phyloP scores from a whole-genome alignment of 2,113 vertebrate species.

The Pelmatolapia mariae region DNA sequence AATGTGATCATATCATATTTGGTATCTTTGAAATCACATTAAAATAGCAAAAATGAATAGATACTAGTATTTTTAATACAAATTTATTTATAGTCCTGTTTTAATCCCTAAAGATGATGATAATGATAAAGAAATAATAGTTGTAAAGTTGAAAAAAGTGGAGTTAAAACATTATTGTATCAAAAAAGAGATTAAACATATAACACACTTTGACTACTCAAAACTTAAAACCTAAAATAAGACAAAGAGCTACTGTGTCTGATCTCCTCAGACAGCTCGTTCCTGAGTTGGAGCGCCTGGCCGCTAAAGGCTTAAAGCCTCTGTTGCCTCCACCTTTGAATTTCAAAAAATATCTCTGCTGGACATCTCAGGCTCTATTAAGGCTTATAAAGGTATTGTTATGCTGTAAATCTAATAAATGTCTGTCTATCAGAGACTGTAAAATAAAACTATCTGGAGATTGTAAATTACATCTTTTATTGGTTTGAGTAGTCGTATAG shows the following conservation, averaged over 20 bases:
- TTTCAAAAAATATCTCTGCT: not conserved
- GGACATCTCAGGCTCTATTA: not conserved
- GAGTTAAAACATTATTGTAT: not conserved
- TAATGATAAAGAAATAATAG: not conserved
- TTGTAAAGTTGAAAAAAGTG: not conserved
- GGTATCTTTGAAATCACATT: not conserved
- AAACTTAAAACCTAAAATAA: not conserved
- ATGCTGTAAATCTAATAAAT: not conserved
- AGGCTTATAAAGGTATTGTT: not conserved
- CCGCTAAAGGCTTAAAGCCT: not conserved
- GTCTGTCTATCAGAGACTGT: not conserved
- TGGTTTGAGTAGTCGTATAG: not conserved
- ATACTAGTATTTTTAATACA: not conserved
- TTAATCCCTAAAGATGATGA: not conserved
- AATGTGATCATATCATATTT: not conserved
- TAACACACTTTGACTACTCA: not conserved
- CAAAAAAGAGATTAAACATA: not conserved
- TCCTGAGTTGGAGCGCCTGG: accelerated
- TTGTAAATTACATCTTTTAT: not conserved
- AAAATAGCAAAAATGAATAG: not conserved
- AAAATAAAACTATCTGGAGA: not conserved
- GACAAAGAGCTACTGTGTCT: not conserved
- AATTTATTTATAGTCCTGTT: not conserved
- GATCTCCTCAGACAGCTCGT: not conserved
- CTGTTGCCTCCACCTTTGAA: not conserved